Percentiles rank a stretch among this genome's conserved stretches.
These are phyloP conservation scores for Aplocera efformata DNA, from an alignment of 2,888 invertebrate species.

Conservation along the genomic window DNA sequence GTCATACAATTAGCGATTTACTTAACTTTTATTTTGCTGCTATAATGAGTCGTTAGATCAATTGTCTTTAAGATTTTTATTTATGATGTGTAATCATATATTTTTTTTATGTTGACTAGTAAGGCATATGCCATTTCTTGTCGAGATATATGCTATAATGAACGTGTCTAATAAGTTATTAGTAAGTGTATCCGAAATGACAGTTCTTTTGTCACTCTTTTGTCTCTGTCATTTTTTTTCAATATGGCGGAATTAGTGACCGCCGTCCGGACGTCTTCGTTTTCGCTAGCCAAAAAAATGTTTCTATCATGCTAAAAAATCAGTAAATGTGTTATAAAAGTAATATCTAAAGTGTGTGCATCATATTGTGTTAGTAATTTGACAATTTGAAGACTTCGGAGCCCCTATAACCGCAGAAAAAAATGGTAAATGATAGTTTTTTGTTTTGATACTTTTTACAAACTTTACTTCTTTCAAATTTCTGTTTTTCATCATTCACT, in stretches of 20 bases:
- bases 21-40: no score
- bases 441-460: constrained; percentile 81
- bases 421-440: constrained; percentile 81
- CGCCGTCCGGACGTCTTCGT: constrained; percentile 69
- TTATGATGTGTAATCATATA: no score
- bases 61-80: no score
- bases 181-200: constrained; percentile 49
- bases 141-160: no score
- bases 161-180: no score
- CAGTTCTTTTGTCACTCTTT: constrained; percentile 65
- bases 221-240: constrained; percentile 66
- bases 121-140: no score
- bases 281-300: constrained; percentile 56
- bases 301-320: constrained; percentile 44
- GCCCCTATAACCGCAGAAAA: constrained; percentile 48
- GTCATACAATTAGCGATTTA: no score
- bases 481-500: constrained; percentile 48
- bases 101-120: no score
- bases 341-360: constrained; percentile 39
- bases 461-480: constrained; percentile 64
- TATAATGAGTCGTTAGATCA: no score
- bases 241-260: constrained; percentile 79
- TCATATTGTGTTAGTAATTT: constrained; percentile 27
- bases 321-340: constrained; percentile 49
- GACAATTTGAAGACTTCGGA: constrained; percentile 21